phyloP scores from a whole-genome alignment of 2,113 vertebrate species.

The Clarias batrachus region DNA sequence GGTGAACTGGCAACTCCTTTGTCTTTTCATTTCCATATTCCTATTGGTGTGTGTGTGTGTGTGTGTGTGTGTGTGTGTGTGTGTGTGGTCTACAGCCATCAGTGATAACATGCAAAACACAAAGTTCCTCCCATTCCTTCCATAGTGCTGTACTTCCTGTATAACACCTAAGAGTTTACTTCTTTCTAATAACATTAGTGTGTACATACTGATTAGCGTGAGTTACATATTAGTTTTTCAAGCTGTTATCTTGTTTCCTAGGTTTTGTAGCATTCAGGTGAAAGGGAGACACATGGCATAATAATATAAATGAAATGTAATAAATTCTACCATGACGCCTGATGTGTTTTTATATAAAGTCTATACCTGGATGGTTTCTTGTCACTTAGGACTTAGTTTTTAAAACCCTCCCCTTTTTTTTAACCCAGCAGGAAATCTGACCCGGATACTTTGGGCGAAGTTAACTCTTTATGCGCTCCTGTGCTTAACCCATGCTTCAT shows the following conservation, averaged over 20 bases:
- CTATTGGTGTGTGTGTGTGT: constrained; percentile 10
- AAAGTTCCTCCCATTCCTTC: neutral
- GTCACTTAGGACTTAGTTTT: neutral
- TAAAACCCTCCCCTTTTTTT: neutral
- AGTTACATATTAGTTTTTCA: neutral
- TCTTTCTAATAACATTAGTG: too few relatives aligned
- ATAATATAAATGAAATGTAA: too few relatives aligned
- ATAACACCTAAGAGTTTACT: neutral
- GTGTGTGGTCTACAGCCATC: too few relatives aligned
- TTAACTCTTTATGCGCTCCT: neutral
- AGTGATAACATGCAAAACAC: too few relatives aligned
- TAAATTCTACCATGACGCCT: too few relatives aligned
- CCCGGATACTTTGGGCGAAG: neutral
- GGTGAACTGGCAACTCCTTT: neutral
- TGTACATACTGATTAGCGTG: neutral
- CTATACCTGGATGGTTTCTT: neutral
- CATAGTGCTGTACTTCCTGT: neutral
- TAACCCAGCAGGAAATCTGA: neutral
- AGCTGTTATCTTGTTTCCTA: neutral
- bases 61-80: neutral
- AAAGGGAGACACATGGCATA: neutral
- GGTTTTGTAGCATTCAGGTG: neutral
- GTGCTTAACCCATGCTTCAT: constrained; percentile 48
- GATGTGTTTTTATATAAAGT: neutral
- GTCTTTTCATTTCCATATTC: constrained; percentile 48